Percentiles rank a stretch among this genome's conserved stretches.
These are phyloP conservation scores for Chymomyza fuscimana DNA, from an alignment of 2,888 invertebrate genomes.

Conservation along the genomic window DNA sequence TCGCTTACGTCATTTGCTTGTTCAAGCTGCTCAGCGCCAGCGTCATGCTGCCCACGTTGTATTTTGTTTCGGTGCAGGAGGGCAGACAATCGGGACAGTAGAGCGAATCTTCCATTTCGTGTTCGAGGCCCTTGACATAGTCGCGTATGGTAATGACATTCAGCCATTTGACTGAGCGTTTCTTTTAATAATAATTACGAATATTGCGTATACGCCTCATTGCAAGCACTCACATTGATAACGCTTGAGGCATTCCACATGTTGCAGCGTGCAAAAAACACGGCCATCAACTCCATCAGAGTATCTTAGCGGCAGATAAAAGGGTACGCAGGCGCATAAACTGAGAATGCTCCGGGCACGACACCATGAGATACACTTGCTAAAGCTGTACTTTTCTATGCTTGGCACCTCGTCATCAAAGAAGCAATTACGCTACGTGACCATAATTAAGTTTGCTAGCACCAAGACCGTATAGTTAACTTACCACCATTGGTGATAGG, in stretches of 20 bases:
- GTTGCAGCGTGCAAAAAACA: conserved; percentile 72
- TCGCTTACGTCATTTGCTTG: conserved; percentile 49
- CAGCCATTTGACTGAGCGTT: conserved; percentile 78
- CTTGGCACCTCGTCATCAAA: conserved; percentile 81
- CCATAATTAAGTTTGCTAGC: neutral
- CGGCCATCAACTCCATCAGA: conserved; percentile 35
- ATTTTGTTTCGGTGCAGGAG: conserved; percentile 81
- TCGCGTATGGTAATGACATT: conserved; percentile 75
- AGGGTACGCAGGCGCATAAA: conserved; percentile 83
- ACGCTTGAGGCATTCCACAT: conserved; percentile 80
- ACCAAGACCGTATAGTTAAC: neutral
- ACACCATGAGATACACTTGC: conserved; percentile 83
- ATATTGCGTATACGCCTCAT: conserved; percentile 1
- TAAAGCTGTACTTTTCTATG: conserved; percentile 81
- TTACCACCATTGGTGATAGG: conserved; percentile 8
- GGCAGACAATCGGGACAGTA: conserved; percentile 82
- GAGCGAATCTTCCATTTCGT: conserved; percentile 81
- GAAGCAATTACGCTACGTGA: conserved; percentile 81
- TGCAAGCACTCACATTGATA: conserved; percentile 80
- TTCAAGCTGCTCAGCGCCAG: conserved; percentile 51
- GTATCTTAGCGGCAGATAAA: conserved; percentile 72
- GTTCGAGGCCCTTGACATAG: conserved; percentile 78
- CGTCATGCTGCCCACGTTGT: conserved; percentile 78
- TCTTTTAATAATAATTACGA: conserved; percentile 33
- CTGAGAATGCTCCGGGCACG: conserved; percentile 80